These are phyloP conservation scores for Agriotes lineatus DNA, from an alignment of 2,888 invertebrate species.

Conservation along the genomic window DNA sequence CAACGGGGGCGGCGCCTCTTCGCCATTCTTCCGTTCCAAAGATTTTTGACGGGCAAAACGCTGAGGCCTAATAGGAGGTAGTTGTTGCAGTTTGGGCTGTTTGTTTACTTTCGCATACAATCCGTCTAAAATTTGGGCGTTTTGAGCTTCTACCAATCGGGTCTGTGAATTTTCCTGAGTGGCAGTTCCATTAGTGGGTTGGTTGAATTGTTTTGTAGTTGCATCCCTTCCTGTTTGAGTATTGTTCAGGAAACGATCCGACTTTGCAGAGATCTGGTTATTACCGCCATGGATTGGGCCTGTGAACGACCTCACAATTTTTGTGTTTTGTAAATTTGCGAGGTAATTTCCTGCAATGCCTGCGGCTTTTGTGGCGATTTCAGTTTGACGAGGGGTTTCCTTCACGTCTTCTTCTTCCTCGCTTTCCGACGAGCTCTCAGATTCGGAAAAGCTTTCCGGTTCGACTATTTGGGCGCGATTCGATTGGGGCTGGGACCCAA, in stretches of 20 bases:
- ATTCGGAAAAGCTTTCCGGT: background rate
- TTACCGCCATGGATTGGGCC: too few relatives aligned
- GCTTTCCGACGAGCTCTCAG: background rate
- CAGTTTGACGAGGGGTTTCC: too few relatives aligned
- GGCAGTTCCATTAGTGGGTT: too few relatives aligned
- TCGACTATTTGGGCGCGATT: background rate
- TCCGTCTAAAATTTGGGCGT: slow-evolving; percentile 9
- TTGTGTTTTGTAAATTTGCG: background rate
- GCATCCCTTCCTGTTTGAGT: too few relatives aligned
- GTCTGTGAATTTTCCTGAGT: background rate
- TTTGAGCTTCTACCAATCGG: background rate
- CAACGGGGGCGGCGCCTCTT: slow-evolving; percentile 22
- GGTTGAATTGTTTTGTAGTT: too few relatives aligned
- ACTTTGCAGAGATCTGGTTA: too few relatives aligned
- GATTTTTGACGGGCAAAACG: slow-evolving; percentile 54
- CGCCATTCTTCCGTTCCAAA: slow-evolving; percentile 52
- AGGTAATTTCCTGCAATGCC: background rate
- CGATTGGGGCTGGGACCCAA: too few relatives aligned
- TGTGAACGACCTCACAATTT: too few relatives aligned
- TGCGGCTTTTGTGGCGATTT: background rate
- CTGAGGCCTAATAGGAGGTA: slow-evolving; percentile 42
- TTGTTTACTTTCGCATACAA: slow-evolving; percentile 13
- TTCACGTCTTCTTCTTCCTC: background rate
- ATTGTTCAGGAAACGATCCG: too few relatives aligned
- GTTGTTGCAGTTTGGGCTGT: background rate